Percentiles rank a stretch among this genome's conserved stretches.
These are phyloP conservation scores for Strigamia crassipes DNA, from an alignment of 2,888 invertebrate species.

Conservation along the genomic window DNA sequence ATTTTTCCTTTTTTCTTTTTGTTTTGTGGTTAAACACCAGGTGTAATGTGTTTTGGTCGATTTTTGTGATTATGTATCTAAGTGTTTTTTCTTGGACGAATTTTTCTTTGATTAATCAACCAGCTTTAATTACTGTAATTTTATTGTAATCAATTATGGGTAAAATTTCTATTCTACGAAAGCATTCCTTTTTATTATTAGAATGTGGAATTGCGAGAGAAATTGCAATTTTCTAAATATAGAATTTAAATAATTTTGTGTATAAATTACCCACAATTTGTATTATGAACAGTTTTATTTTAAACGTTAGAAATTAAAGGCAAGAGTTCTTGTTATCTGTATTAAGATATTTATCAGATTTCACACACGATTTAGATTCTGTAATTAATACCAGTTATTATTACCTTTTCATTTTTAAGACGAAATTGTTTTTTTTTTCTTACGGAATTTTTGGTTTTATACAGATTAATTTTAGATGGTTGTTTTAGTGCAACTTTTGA, in stretches of 20 bases:
- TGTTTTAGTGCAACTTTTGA: background rate
- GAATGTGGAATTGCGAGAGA: background rate
- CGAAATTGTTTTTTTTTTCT: background rate
- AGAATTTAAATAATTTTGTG: conserved; percentile 11
- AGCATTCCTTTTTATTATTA: conserved; percentile 24
- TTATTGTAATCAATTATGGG: conserved; percentile 31
- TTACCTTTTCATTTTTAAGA: background rate
- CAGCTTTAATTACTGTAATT: conserved; percentile 34
- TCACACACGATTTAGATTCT: background rate
- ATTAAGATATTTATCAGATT: conserved; percentile 13
- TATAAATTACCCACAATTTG: conserved; percentile 31
- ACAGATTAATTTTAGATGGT: background rate
- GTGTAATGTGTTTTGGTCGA: background rate
- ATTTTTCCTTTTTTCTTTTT: background rate
- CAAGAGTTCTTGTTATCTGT: conserved; percentile 24
- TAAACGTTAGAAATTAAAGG: conserved; percentile 20
- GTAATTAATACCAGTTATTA: background rate
- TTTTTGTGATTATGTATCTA: conserved; percentile 29
- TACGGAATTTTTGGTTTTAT: conserved; percentile 2
- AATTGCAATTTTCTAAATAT: background rate
- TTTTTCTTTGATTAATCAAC: background rate
- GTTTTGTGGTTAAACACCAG: background rate
- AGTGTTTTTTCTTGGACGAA: conserved; percentile 19
- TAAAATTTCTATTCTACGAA: conserved; percentile 6
- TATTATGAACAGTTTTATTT: conserved; percentile 13